These are phyloP conservation scores for Xyrichtys novacula DNA, from an alignment of 2,797 vertebrate species.

Conservation along the genomic window DNA sequence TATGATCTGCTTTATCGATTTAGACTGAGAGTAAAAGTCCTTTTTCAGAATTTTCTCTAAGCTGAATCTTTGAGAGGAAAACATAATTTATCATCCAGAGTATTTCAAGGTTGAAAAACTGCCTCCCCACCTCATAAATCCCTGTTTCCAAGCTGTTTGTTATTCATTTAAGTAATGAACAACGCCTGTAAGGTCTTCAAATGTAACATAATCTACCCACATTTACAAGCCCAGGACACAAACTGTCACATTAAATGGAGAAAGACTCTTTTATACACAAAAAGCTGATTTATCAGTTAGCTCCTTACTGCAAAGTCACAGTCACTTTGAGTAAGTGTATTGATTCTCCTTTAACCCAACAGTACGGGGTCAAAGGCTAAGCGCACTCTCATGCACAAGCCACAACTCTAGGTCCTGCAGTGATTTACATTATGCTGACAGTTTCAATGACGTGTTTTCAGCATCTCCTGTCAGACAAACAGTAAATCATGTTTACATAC, in stretches of 20 bases:
- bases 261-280: too few species aligned
- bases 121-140: not conserved
- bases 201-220: not conserved
- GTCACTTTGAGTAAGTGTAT: slow-evolving; percentile 31
- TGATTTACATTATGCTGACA: slow-evolving; percentile 46
- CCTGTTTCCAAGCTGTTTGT: too few species aligned
- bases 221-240: not conserved
- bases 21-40: not conserved
- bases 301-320: not conserved
- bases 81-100: too few species aligned
- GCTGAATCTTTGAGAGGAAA: not conserved
- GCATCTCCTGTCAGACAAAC: slow-evolving; percentile 15
- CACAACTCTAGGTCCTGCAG: slow-evolving; percentile 24
- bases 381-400: slow-evolving; percentile 27
- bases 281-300: not conserved
- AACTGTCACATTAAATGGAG: not conserved
- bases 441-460: slow-evolving; percentile 3
- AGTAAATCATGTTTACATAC: slow-evolving; percentile 30
- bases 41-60: not conserved
- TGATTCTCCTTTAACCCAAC: slow-evolving; percentile 37
- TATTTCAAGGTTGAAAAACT: not conserved
- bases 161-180: not conserved
- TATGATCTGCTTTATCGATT: not conserved
- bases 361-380: slow-evolving; percentile 50
- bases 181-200: not conserved